phyloP scores from a whole-genome alignment of 2,888 invertebrate species.

The Eristalinus aeneus region DNA sequence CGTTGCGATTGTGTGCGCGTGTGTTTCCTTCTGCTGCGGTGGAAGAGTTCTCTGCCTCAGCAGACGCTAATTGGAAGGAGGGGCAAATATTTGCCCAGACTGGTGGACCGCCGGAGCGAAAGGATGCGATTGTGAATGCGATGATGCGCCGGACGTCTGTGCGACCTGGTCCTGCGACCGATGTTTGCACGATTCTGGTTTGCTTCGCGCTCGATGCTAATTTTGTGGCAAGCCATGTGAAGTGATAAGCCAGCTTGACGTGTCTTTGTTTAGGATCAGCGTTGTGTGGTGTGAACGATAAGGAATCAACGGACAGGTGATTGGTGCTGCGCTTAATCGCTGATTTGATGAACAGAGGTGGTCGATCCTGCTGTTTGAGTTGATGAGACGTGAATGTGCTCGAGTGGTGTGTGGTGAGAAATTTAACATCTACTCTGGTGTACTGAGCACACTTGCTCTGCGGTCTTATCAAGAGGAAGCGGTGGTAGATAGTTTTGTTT shows the following conservation, averaged over 20 bases:
- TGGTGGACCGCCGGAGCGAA: conserved; percentile 9
- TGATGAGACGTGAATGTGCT: conserved; percentile 4
- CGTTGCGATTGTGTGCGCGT: conserved; percentile 29
- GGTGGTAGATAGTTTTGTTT: not conserved
- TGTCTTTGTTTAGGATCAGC: conserved; percentile 42
- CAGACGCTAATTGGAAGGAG: conserved; percentile 62
- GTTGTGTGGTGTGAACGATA: not conserved
- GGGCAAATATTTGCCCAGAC: conserved; percentile 62
- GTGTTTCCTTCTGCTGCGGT: conserved; percentile 4
- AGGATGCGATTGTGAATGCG: conserved; percentile 35
- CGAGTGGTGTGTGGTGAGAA: conserved; percentile 3
- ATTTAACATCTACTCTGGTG: conserved; percentile 16
- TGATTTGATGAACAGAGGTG: not conserved
- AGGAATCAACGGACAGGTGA: not conserved
- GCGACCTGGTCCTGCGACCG: not conserved
- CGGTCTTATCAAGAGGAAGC: not conserved
- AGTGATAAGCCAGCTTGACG: conserved; percentile 29
- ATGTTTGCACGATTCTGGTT: conserved; percentile 40
- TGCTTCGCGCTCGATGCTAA: conserved; percentile 41
- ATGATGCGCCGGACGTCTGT: conserved; percentile 1
- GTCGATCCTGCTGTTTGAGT: not conserved
- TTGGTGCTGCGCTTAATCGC: not conserved
- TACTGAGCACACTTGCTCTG: not conserved
- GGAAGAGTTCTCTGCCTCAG: conserved; percentile 47
- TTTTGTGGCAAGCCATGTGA: conserved; percentile 54